phyloP scores from a whole-genome alignment of 2,113 vertebrate species.

The Ginglymostoma cirratum region DNA sequence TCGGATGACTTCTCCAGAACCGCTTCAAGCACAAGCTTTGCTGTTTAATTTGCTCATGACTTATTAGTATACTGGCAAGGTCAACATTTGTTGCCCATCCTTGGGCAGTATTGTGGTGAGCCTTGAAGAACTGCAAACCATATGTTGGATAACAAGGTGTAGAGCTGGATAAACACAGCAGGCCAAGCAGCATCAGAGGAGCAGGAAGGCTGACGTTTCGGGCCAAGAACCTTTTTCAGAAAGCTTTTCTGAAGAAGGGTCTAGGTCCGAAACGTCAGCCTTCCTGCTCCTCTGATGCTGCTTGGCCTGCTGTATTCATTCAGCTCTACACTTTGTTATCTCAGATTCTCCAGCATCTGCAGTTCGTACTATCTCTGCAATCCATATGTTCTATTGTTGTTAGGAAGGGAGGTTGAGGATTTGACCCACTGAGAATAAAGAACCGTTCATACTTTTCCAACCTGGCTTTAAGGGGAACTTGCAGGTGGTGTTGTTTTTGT shows the following conservation, averaged over 20 bases:
- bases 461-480: not conserved
- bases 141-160: not conserved
- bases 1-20: not conserved
- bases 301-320: too few relatives aligned
- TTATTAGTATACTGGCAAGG: not conserved
- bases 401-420: not conserved
- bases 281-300: too few relatives aligned
- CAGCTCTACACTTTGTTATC: too few relatives aligned
- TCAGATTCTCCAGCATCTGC: too few relatives aligned
- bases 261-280: too few relatives aligned
- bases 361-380: too few relatives aligned
- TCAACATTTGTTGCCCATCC: not conserved
- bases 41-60: not conserved
- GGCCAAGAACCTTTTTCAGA: too few relatives aligned
- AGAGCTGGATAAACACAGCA: too few relatives aligned
- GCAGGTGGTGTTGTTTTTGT: not conserved
- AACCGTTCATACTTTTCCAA: not conserved
- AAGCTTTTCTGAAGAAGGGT: too few relatives aligned
- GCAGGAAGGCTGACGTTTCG: too few relatives aligned
- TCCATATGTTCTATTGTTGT: not conserved
- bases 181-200: too few relatives aligned
- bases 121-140: not conserved
- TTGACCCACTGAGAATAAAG: not conserved
- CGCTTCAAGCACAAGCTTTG: not conserved
- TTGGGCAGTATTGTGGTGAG: not conserved